Conservation (phyloP, 2,113 vertebrate genomes). For the Saguinus imperator region DNA sequence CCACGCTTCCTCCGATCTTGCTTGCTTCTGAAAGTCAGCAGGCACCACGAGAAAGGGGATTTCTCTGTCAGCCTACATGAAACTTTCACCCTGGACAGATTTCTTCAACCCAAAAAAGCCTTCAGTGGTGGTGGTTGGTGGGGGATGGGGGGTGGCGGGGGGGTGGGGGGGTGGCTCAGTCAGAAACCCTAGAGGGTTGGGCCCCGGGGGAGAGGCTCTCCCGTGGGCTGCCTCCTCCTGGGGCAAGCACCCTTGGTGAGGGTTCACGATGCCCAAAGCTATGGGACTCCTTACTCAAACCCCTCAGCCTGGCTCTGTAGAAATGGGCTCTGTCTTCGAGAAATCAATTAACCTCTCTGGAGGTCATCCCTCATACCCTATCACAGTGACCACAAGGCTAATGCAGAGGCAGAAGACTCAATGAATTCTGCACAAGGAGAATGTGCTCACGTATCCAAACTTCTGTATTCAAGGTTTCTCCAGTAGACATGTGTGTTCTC, state of each 20-base stretch:
- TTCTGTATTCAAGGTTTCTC: background rate
- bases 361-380: background rate
- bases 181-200: background rate
- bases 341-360: background rate
- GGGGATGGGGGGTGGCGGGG: too few species aligned
- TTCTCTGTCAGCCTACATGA: background rate
- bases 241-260: background rate
- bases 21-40: background rate
- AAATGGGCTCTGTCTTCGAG: background rate
- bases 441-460: background rate
- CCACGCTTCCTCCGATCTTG: too few species aligned
- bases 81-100: background rate
- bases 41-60: background rate
- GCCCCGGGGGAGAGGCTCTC: background rate
- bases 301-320: background rate
- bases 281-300: background rate
- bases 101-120: background rate
- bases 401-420: background rate
- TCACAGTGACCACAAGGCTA: background rate
- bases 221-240: rapidly evolving
- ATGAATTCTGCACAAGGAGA: background rate
- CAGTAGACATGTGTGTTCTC: background rate
- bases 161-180: too few species aligned
- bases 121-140: background rate
- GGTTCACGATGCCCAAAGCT: background rate